Evolutionary conservation across 2,888 invertebrate species (phyloP).

Genomic region (Drosophila subquinaria): DNA sequence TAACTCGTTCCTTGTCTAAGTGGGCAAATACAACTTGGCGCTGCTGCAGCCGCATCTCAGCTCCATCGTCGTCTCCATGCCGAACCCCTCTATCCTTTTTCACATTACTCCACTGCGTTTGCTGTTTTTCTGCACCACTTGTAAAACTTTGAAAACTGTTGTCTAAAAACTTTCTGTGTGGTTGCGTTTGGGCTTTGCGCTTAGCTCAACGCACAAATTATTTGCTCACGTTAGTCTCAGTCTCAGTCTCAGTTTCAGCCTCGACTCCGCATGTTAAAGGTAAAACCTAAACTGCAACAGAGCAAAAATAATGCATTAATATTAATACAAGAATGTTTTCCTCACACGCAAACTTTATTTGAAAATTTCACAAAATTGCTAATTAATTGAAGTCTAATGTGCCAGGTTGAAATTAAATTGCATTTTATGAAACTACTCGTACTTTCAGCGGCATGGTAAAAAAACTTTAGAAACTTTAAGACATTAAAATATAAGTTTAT

Average conservation of each 20-base stretch:
- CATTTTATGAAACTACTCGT: background rate
- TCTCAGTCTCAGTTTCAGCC: constrained; percentile 35
- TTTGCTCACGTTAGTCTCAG: constrained; percentile 64
- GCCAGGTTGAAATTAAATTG: constrained; percentile 16
- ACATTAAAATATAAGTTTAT: background rate
- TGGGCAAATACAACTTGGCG: constrained; percentile 70
- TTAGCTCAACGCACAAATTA: constrained; percentile 76
- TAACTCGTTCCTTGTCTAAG: constrained; percentile 75
- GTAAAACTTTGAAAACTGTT: constrained; percentile 78
- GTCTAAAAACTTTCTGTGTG: constrained; percentile 75
- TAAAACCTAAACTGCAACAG: constrained; percentile 47
- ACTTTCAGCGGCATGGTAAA: background rate
- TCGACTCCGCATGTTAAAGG: constrained; percentile 15
- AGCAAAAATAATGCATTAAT: constrained; percentile 38
- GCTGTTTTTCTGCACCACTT: constrained; percentile 58
- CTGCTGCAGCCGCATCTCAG: constrained; percentile 41
- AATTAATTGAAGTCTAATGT: constrained; percentile 38
- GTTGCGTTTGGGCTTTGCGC: constrained; percentile 63
- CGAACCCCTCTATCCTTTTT: background rate
- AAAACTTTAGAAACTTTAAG: background rate
- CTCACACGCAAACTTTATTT: constrained; percentile 9
- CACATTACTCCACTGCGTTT: constrained; percentile 26
- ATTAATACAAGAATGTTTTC: constrained; percentile 45
- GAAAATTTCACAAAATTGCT: constrained; percentile 15
- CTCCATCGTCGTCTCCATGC: constrained; percentile 47